phyloP scores from a whole-genome alignment of 2,888 invertebrate genomes.

The Agriotes lineatus region DNA sequence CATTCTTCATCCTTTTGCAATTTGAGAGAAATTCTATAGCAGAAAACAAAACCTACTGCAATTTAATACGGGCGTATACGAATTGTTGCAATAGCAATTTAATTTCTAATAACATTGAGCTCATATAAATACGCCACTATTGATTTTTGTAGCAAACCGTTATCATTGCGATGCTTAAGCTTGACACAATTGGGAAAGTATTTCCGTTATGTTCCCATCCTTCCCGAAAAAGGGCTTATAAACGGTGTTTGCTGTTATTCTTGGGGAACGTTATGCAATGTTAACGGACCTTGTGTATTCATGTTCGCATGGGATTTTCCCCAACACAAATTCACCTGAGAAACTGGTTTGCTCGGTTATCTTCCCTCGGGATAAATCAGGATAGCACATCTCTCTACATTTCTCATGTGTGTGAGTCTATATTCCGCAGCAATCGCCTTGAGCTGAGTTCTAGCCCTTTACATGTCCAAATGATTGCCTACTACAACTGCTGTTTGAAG shows the following conservation, averaged over 20 bases:
- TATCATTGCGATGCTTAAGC: no score
- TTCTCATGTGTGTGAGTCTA: constrained; percentile 21
- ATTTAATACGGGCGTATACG: no score
- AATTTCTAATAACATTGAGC: no score
- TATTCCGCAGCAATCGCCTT: constrained; percentile 16
- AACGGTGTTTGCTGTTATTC: constrained; percentile 3
- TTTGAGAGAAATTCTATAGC: neutral
- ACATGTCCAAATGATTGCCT: constrained; percentile 7
- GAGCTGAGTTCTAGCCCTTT: constrained; percentile 1
- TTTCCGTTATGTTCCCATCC: neutral
- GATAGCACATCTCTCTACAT: constrained; percentile 13
- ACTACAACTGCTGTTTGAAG: neutral
- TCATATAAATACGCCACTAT: no score
- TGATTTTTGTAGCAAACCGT: no score
- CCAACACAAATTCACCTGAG: constrained; percentile 39
- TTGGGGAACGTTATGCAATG: constrained; percentile 20
- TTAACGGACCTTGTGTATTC: constrained; percentile 33
- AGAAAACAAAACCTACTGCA: no score
- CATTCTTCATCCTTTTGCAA: neutral
- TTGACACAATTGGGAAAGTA: neutral
- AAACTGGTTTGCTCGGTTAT: constrained; percentile 37
- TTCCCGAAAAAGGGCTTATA: neutral
- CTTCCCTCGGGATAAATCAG: constrained; percentile 42
- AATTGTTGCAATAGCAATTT: no score
- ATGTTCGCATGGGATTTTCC: constrained; percentile 30